Evolutionary conservation across 2,888 invertebrate genomes (phyloP), one percentile per base, ranked within the genome.

Genomic region (Abrostola triplasia): DNA sequence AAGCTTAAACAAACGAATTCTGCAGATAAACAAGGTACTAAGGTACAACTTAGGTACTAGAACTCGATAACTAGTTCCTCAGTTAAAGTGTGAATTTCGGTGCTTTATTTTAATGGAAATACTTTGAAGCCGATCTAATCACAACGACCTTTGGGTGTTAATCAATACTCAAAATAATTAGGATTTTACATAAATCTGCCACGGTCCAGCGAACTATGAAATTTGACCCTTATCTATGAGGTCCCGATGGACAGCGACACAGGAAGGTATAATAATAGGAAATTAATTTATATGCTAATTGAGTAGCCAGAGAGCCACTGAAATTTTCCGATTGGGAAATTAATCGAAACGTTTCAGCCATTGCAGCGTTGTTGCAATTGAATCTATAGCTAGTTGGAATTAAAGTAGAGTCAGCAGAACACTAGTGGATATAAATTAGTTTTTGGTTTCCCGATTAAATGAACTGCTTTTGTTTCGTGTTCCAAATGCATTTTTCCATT

Each of bases 211-310:
- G 55, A 67, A 61, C 67, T 64, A 74, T 61, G 64, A 73, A 74
- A 77, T 71, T 64, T 47, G 44, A 47, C 68, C 36, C 68, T 77
- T 71, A 77, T 76, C 73, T 69, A 64, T 64, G 56, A 58, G 41
- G 48, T 56, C 59, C 71, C 58, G 58, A 56, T 74, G 74, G 75
- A 65, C 74, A 51, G 44, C 52, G 42, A 59, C 58, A 67, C 61
- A 49, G 62, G 50, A 55, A 77, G 67, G 63, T 68, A 65, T 68
- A 68, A 71, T 77, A 73, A 77, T 76, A 71, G 70, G 51, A 71
- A 78, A 83, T 84, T 83, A 76, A 84, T 84, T 79, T 84, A 72
- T 76, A 84, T 84, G 81, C 81, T 81, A 84, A 84, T 84, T 75
- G 59, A 49, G 60, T 70, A 48, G 66, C 64, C 63, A 40, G 57